Evolutionary conservation across 2,797 vertebrate genomes (phyloP).

Genomic region (Carduelis carduelis): DNA sequence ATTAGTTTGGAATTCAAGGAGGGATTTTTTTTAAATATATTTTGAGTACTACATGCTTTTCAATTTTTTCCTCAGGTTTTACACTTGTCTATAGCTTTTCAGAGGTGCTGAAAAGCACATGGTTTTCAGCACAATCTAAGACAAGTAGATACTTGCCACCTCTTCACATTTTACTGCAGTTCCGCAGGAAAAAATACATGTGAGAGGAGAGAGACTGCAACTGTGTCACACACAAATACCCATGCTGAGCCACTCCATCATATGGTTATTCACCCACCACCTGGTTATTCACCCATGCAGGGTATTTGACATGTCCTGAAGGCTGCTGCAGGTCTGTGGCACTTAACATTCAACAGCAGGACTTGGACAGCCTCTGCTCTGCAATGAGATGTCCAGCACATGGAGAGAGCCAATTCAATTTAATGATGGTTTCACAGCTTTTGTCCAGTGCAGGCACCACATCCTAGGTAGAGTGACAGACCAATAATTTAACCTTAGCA

Average conservation of each 20-base stretch:
- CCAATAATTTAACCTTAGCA: neutral
- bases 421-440: neutral
- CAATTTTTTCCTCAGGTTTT: neutral
- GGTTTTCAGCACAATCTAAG: neutral
- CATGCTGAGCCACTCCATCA: neutral
- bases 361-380: neutral
- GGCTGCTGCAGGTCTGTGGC: neutral
- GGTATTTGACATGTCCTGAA: neutral
- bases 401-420: neutral
- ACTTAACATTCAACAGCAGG: neutral
- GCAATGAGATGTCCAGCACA: rapidly evolving
- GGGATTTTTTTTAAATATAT: neutral
- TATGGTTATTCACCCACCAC: neutral
- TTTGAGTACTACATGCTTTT: neutral
- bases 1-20: neutral
- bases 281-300: neutral
- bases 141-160: neutral
- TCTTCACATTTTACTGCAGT: neutral
- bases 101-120: neutral
- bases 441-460: neutral
- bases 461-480: neutral
- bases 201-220: neutral
- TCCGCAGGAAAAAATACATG: neutral
- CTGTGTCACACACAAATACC: neutral
- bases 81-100: neutral